A percentile compares a stretch with the other conserved stretches of the same genome.
phyloP scores from a whole-genome alignment of 2,797 vertebrate genomes.

The Stomatorhinus walkeri region DNA sequence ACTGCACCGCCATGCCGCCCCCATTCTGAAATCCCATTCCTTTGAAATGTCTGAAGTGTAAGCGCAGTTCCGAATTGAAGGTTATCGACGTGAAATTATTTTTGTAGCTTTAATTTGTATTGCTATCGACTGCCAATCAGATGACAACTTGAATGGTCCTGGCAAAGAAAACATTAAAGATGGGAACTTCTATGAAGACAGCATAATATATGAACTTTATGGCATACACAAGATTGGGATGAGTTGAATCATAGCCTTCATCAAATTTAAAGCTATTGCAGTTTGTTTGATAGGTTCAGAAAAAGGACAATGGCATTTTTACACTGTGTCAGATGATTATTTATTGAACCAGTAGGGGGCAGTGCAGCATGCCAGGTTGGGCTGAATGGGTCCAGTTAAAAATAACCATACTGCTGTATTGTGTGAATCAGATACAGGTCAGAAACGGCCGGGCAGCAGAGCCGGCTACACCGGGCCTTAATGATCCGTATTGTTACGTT shows the following conservation, averaged over 20 bases:
- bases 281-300: not conserved
- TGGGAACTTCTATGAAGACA: not conserved
- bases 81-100: not conserved
- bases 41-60: not conserved
- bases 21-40: not conserved
- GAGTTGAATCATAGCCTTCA: not conserved
- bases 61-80: not conserved
- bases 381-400: not conserved
- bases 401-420: not conserved
- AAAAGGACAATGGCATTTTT: not conserved
- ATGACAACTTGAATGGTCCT: not conserved
- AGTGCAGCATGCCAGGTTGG: not conserved
- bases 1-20: no score
- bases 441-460: not conserved
- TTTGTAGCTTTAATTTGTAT: not conserved
- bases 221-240: not conserved
- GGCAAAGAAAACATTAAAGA: not conserved
- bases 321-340: not conserved
- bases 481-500: not conserved
- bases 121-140: not conserved
- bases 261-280: not conserved
- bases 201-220: not conserved
- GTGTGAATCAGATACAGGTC: not conserved
- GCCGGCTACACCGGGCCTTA: not conserved
- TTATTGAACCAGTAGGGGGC: constrained; percentile 7